Conservation (phyloP, 2,888 invertebrate species). For the Lordiphosa andalusiaca region DNA sequence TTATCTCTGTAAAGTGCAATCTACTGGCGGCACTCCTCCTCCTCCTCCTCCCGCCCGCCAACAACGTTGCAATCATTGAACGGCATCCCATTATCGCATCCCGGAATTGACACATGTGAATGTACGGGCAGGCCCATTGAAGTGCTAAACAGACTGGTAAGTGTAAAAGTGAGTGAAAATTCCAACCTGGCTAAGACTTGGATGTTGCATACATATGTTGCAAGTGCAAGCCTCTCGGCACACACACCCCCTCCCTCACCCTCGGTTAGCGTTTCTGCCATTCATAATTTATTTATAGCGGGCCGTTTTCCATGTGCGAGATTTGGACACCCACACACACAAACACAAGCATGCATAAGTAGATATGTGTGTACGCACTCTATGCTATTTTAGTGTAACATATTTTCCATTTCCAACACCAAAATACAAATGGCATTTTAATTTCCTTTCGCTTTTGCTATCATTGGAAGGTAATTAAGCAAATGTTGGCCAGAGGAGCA, state of each 20-base stretch:
- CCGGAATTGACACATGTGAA: slow-evolving; percentile 25
- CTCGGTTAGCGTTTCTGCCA: background rate
- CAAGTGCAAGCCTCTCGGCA: slow-evolving; percentile 11
- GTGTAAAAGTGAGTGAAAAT: slow-evolving; percentile 11
- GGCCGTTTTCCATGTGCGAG: slow-evolving; percentile 60
- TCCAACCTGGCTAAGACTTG: slow-evolving; percentile 1
- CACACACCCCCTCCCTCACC: background rate
- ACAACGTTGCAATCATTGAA: slow-evolving; percentile 6
- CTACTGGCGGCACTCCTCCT: background rate
- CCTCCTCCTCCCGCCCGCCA: slow-evolving; percentile 1
- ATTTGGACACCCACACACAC: slow-evolving; percentile 41
- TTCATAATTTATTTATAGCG: slow-evolving; percentile 56
- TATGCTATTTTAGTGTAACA: slow-evolving; percentile 35
- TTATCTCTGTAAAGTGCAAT: slow-evolving; percentile 12
- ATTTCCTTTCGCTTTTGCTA: slow-evolving; percentile 18
- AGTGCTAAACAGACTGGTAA: slow-evolving; percentile 27
- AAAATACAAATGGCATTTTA: slow-evolving; percentile 21
- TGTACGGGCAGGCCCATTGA: background rate
- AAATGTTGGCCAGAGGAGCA: slow-evolving; percentile 14
- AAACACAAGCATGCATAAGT: slow-evolving; percentile 3
- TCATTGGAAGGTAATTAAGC: slow-evolving; percentile 34
- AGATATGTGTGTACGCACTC: slow-evolving; percentile 10
- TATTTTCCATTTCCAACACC: slow-evolving; percentile 21
- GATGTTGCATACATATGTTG: slow-evolving; percentile 1
- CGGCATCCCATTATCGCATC: slow-evolving; percentile 4